A percentile compares a stretch with the other conserved stretches of the same genome.
phyloP scores from a whole-genome alignment of 2,113 vertebrate species.

The Canis aureus region DNA sequence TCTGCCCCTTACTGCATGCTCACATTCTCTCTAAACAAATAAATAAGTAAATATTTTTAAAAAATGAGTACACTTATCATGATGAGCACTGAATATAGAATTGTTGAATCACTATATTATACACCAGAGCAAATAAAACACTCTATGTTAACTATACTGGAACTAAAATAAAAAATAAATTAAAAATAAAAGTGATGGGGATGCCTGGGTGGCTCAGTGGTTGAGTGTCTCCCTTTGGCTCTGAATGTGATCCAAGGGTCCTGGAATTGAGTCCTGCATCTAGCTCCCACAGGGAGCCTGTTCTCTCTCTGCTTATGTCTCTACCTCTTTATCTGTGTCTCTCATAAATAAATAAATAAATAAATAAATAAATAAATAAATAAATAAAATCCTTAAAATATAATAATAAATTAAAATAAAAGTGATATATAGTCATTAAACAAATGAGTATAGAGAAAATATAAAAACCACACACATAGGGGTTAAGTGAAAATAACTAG shows the following conservation, averaged over 20 bases:
- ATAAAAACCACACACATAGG: background rate
- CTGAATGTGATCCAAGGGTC: no score
- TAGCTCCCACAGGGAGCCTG: no score
- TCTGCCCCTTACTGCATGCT: background rate
- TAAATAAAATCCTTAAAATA: no score
- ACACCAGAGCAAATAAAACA: background rate
- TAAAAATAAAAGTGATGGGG: no score
- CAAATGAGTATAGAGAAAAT: background rate
- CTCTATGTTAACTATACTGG: background rate
- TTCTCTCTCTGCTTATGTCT: no score
- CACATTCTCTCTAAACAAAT: background rate
- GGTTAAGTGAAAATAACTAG: background rate
- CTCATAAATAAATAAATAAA: no score
- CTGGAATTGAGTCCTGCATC: no score
- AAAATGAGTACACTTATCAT: background rate
- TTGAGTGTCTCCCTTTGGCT: no score
- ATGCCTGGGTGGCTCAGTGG: no score
- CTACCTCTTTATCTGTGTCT: no score
- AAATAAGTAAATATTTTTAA: background rate
- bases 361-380: no score
- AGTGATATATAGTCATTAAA: background rate
- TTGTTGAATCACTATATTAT: background rate
- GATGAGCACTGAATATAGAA: background rate
- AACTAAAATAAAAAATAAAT: background rate
- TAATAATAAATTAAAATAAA: background rate